Conservation (phyloP, 2,888 invertebrate genomes). For the Dioctria rufipes region DNA sequence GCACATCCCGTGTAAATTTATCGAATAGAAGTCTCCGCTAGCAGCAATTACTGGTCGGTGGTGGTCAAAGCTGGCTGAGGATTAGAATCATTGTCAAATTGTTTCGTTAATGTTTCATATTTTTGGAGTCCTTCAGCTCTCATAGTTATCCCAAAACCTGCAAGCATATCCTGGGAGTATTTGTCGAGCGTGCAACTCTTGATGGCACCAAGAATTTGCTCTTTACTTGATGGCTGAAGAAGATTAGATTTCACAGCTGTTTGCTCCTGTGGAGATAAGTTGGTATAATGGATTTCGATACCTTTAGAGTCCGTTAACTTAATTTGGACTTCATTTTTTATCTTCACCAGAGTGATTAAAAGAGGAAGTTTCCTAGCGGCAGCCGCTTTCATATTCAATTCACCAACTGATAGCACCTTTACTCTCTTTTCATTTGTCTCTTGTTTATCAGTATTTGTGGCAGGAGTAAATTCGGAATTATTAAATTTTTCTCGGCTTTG, state of each 20-base stretch:
- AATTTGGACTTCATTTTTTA: slow-evolving; percentile 39
- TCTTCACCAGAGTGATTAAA: slow-evolving; percentile 26
- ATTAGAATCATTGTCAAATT: too few relatives aligned
- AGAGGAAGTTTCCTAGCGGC: slow-evolving; percentile 20
- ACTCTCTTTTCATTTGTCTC: neutral
- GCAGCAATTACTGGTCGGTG: too few relatives aligned
- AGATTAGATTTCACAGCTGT: slow-evolving; percentile 21
- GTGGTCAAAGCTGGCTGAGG: too few relatives aligned
- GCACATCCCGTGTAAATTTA: too few relatives aligned
- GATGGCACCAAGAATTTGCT: slow-evolving; percentile 1
- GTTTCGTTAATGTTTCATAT: too few relatives aligned
- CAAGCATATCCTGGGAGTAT: slow-evolving; percentile 6
- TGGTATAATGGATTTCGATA: slow-evolving; percentile 11
- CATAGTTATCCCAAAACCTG: slow-evolving; percentile 9
- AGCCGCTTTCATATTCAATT: slow-evolving; percentile 4
- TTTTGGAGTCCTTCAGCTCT: too few relatives aligned
- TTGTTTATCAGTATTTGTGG: neutral
- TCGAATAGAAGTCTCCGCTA: too few relatives aligned
- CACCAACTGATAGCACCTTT: slow-evolving; percentile 14
- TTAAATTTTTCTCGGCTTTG: neutral
- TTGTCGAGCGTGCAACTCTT: neutral
- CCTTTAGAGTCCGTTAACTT: slow-evolving; percentile 30
- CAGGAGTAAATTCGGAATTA: neutral
- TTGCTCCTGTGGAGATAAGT: slow-evolving; percentile 5
- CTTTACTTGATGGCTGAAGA: neutral